phyloP scores from a whole-genome alignment of 2,888 invertebrate species.

The Hirtodrosophila histrioides region DNA sequence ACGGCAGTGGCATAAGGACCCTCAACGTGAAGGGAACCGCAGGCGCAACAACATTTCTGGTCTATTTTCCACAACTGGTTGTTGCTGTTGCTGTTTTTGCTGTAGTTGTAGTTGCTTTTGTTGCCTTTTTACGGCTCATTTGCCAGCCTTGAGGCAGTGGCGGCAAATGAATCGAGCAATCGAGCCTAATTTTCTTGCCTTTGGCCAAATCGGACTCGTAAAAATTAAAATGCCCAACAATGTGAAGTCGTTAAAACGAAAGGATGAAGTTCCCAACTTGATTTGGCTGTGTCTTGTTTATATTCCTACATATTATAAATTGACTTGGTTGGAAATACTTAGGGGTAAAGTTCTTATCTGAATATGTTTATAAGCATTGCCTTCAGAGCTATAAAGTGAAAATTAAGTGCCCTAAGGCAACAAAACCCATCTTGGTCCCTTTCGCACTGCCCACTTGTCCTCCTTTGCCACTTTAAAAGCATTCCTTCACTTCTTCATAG shows the following conservation, averaged over 20 bases:
- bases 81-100: constrained; percentile 13
- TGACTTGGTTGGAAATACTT: neutral
- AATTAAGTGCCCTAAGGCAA: no score
- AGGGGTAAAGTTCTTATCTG: no score
- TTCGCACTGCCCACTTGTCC: no score
- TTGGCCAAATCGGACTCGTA: constrained; percentile 61
- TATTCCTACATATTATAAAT: constrained; percentile 4
- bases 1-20: constrained; percentile 23
- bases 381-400: no score
- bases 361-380: no score
- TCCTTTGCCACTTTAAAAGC: no score
- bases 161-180: constrained; percentile 70
- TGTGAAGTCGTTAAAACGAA: constrained; percentile 48
- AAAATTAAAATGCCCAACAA: constrained; percentile 71
- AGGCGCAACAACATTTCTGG: constrained; percentile 42
- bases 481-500: no score
- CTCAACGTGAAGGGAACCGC: constrained; percentile 31
- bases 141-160: constrained; percentile 45
- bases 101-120: constrained; percentile 22
- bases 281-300: constrained; percentile 1
- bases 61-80: constrained; percentile 26
- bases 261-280: constrained; percentile 38
- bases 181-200: constrained; percentile 69
- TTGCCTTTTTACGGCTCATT: constrained; percentile 75
- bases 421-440: no score